phyloP scores from a whole-genome alignment of 2,888 invertebrate species.

The Tinea trinotella region DNA sequence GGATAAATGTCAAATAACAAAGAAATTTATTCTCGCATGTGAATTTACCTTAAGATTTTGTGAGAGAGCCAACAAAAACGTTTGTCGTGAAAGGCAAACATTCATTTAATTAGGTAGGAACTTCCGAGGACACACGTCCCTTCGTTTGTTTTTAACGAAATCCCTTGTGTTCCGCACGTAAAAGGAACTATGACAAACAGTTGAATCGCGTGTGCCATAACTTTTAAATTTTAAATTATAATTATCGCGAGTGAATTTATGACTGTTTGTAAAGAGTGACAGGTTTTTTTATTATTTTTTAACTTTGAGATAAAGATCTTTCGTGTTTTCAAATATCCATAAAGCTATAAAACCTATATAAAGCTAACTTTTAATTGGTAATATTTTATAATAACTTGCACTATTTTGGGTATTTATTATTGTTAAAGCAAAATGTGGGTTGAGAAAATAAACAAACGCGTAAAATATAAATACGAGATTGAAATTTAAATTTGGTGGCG shows the following conservation, averaged over 20 bases:
- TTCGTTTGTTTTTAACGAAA: slow-evolving; percentile 39
- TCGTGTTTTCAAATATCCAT: too few species aligned
- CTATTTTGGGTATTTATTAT: too few species aligned
- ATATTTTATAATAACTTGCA: too few species aligned
- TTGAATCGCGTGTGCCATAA: slow-evolving; percentile 39
- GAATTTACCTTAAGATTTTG: slow-evolving; percentile 27
- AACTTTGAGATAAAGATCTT: neutral
- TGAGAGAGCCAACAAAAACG: slow-evolving; percentile 30
- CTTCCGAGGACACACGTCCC: slow-evolving; percentile 37
- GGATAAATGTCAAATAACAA: too few species aligned
- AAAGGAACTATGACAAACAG: slow-evolving; percentile 34
- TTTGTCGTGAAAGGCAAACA: slow-evolving; percentile 26
- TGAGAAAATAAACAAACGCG: too few species aligned
- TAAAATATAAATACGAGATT: too few species aligned
- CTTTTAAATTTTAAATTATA: slow-evolving; percentile 28
- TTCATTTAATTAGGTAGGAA: slow-evolving; percentile 46
- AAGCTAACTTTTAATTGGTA: too few species aligned
- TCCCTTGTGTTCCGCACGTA: slow-evolving; percentile 33
- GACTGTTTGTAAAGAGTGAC: neutral
- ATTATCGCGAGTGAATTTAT: slow-evolving; percentile 2
- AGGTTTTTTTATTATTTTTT: neutral
- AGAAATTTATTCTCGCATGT: slow-evolving; percentile 28
- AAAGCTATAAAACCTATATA: too few species aligned
- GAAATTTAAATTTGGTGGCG: too few species aligned
- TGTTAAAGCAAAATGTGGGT: too few species aligned